Evolutionary conservation across 2,888 invertebrate species (phyloP), one percentile per base, ranked within the genome.

Genomic region (Junonia oenone): DNA sequence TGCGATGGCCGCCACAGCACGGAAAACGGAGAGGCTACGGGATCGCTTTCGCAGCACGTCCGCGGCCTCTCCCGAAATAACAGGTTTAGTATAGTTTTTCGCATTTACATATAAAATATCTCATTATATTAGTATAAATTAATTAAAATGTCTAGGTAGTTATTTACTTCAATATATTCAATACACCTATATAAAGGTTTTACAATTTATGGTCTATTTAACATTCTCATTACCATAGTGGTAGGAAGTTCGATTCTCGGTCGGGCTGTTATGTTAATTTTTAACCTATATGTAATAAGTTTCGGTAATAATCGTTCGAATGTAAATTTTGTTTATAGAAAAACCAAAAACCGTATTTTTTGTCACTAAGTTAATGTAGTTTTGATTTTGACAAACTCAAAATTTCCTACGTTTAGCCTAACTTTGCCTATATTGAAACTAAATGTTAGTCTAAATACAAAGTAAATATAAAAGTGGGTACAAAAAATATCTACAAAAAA

Each of bases 211-310:
- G 46, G 48, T 53, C 45, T 45, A 35, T 55, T 58, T 45, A 37
- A 55, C 50, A 47, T 54, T 43, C 11, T 46, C 48, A 51, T 43
- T 29, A 14, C 27, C 45, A 14, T 46, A 46, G 38, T 37, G 46
- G 52, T 38, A 27, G 19, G 46, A 46, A 22, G 52, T 52, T 52
- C 46, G 46, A 29, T 52, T 45, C 52, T 37, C 38, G 19, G 33
- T 22, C 51, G 51, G n/a, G 29, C 29, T 57, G 53, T 63, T 61
- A 59, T 63, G 58, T 8, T 53, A 61, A 61, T 61, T 38, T 22
- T 14, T 57, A 61, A 59, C 61, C 61, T 61, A 62, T 51, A 59
- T 55, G 55, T 51, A 55, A 56, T 58, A 55, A 55, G 58, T 56
- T 56, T 55, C 35, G 60, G 56, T 51, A 45, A 61, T 63, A 56